These are phyloP conservation scores for Protophormia terraenovae DNA, from an alignment of 2,888 invertebrate species.

Conservation along the genomic window DNA sequence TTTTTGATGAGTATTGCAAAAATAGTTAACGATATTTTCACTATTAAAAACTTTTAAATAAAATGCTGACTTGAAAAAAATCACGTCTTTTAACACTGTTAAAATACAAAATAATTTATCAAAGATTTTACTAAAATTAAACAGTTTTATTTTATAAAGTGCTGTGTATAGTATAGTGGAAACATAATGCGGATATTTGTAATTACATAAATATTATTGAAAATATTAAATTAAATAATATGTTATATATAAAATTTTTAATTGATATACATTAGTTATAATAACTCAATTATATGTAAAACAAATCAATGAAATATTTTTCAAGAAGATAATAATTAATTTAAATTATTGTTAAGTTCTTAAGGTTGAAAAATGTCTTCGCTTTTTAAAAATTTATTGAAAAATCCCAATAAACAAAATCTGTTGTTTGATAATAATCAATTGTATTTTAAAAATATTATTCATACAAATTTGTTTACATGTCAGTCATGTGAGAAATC, in stretches of 20 bases:
- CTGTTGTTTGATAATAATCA: background rate
- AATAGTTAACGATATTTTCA: background rate
- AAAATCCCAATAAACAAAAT: background rate
- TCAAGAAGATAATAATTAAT: background rate
- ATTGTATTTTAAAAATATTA: slow-evolving; percentile 1
- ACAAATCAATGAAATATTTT: background rate
- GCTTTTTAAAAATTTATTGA: slow-evolving; percentile 10
- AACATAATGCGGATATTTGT: background rate
- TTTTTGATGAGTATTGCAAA: slow-evolving; percentile 1
- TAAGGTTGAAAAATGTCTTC: slow-evolving; percentile 11
- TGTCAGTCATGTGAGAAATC: slow-evolving; percentile 51
- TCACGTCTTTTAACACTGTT: background rate
- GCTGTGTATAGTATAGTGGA: background rate
- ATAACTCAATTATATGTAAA: background rate
- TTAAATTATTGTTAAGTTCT: background rate
- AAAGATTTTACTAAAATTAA: background rate
- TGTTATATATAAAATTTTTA: no score
- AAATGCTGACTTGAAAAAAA: slow-evolving; percentile 14
- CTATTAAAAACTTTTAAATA: background rate
- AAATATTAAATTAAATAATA: no score
- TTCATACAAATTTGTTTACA: slow-evolving; percentile 45
- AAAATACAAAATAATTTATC: background rate
- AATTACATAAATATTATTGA: background rate
- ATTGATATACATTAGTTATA: no score
- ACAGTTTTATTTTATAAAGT: background rate